These are phyloP conservation scores for Probosciger aterrimus DNA, from an alignment of 2,113 vertebrate genomes.

Conservation along the genomic window DNA sequence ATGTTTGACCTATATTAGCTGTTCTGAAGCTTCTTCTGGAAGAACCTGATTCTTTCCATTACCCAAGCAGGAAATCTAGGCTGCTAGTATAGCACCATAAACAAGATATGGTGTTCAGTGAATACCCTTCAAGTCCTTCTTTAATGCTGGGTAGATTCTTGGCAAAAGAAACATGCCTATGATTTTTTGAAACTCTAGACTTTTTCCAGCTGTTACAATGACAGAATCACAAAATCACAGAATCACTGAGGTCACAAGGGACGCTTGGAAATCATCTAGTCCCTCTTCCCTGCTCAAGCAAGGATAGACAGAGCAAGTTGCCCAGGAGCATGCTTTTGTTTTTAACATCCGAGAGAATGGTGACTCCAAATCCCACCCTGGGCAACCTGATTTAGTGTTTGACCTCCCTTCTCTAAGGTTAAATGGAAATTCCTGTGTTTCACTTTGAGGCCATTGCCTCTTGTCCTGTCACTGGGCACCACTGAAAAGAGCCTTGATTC, in stretches of 20 bases:
- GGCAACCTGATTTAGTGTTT: background rate
- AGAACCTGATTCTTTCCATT: background rate
- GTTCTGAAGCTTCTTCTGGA: background rate
- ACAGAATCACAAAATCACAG: background rate
- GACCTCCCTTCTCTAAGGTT: background rate
- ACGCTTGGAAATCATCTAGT: background rate
- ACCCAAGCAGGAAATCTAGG: background rate
- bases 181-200: background rate
- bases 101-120: background rate
- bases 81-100: background rate
- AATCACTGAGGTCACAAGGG: background rate
- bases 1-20: background rate
- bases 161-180: background rate
- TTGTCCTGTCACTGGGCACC: background rate
- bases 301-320: background rate
- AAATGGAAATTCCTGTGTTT: background rate
- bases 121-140: background rate
- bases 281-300: fast-evolving
- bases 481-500: background rate
- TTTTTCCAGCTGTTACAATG: background rate
- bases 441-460: background rate
- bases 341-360: background rate
- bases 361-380: background rate
- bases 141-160: background rate
- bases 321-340: background rate